A percentile compares a stretch with the other conserved stretches of the same genome.
phyloP scores from a whole-genome alignment of 1,140 invertebrate genomes.

The Pogonus chalceus region DNA sequence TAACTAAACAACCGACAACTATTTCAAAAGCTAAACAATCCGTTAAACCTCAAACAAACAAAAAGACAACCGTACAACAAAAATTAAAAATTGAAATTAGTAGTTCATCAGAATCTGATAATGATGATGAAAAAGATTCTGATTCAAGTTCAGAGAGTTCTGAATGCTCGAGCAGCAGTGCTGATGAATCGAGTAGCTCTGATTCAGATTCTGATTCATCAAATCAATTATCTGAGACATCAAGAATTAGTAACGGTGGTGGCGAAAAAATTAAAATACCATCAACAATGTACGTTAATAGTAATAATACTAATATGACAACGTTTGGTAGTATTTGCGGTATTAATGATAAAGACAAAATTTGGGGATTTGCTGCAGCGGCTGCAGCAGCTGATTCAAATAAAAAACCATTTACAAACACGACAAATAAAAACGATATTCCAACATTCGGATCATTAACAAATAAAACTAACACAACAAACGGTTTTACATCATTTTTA shows the following conservation, averaged over 20 bases:
- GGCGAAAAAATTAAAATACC: constrained; percentile 20
- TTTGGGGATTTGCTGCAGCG: constrained; percentile 70
- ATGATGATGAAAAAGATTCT: too few relatives aligned
- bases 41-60: not conserved
- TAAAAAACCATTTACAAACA: constrained; percentile 32
- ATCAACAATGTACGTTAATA: constrained; percentile 12
- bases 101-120: constrained; percentile 1
- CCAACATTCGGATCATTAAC: constrained; percentile 26
- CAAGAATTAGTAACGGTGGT: not conserved
- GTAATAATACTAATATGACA: constrained; percentile 17
- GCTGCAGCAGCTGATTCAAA: constrained; percentile 43
- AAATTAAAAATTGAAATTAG: not conserved
- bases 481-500: constrained; percentile 13
- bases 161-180: constrained; percentile 11
- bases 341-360: constrained; percentile 42
- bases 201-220: constrained; percentile 4
- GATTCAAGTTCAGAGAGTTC: constrained; percentile 16
- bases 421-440: constrained; percentile 31
- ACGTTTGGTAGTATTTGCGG: constrained; percentile 42
- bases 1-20: not conserved
- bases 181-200: not conserved
- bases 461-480: constrained; percentile 24
- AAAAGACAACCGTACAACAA: not conserved
- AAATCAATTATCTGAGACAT: constrained; percentile 1
- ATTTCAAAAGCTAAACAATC: not conserved